Evolutionary conservation across 2,888 invertebrate species (phyloP), one percentile per base, ranked within the genome.

Genomic region (Actias luna): DNA sequence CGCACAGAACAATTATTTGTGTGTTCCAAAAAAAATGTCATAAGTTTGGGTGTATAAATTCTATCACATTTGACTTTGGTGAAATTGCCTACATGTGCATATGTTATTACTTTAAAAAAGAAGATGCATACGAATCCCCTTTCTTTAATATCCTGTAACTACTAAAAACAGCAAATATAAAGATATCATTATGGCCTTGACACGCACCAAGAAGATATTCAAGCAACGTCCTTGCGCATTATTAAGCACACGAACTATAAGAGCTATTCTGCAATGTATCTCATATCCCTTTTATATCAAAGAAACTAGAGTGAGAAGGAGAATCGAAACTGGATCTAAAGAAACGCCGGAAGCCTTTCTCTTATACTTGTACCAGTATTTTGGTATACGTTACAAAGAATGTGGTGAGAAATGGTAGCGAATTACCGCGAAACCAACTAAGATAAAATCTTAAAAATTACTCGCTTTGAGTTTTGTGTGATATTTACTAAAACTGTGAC

Each of bases 271-370:
- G 79, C 78, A 76, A 70, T 73, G 75, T 77, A 64, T 67, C 65
- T 67, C 68, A 25, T 70, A 68, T 72, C 72, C 77, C 72, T 76
- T 72, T 76, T 73, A 74, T 77, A 77, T 78, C 71, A 75, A 76
- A 73, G 74, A 70, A 71, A 74, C 68, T 71, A 72, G 75, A 77
- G 71, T 67, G 79, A 74, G 80, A 80, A 68, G 69, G 72, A 72
- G 63, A 65, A 71, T 64, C 62, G 62, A 75, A 83, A 86, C 87
- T 82, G 77, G 87, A 84, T 81, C 69, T 70, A 66, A 71, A 77
- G 75, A 82, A 80, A 82, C 80, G 79, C 83, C 87, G 86, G 87
- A 87, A 87, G 82, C 84, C 82, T 87, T 85, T 85, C 84, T 85
- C 82, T 78, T 72, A 69, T 75, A 74, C 74, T 72, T 65, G 71